These are phyloP conservation scores for Heliconius aoede DNA, from an alignment of 2,888 invertebrate genomes.

Conservation along the genomic window DNA sequence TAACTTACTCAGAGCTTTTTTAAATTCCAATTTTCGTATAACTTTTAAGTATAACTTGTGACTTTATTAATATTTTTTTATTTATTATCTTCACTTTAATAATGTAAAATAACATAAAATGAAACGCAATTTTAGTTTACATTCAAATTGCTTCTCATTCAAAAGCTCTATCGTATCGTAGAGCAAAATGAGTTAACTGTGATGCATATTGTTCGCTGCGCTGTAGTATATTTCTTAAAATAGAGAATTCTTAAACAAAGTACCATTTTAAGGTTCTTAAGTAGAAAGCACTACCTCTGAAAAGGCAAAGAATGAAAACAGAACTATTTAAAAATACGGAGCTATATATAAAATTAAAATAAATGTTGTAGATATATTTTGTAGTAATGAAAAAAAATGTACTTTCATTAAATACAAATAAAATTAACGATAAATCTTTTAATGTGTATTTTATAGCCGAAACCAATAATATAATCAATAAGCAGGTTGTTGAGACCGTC, in stretches of 20 bases:
- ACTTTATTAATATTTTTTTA: neutral
- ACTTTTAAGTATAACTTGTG: neutral
- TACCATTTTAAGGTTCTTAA: neutral
- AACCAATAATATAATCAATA: too few relatives aligned
- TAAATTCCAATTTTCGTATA: neutral
- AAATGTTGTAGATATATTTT: neutral
- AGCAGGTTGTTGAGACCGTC: too few relatives aligned
- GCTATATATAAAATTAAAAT: too few relatives aligned
- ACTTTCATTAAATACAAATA: too few relatives aligned
- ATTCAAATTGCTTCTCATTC: too few relatives aligned
- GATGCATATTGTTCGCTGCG: neutral
- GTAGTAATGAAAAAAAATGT: too few relatives aligned
- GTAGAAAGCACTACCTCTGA: neutral
- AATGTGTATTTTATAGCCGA: neutral
- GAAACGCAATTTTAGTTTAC: too few relatives aligned
- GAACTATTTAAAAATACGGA: too few relatives aligned
- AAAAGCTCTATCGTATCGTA: too few relatives aligned
- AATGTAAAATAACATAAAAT: too few relatives aligned
- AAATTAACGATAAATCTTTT: neutral
- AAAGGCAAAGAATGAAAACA: neutral
- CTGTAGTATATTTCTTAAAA: neutral
- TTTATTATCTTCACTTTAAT: too few relatives aligned
- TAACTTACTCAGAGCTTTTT: neutral
- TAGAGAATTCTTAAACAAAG: slow-evolving; percentile 2
- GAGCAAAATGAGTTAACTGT: neutral